Conservation (phyloP, 92 coral and sea anemone species). For the Nematostella vectensis region DNA sequence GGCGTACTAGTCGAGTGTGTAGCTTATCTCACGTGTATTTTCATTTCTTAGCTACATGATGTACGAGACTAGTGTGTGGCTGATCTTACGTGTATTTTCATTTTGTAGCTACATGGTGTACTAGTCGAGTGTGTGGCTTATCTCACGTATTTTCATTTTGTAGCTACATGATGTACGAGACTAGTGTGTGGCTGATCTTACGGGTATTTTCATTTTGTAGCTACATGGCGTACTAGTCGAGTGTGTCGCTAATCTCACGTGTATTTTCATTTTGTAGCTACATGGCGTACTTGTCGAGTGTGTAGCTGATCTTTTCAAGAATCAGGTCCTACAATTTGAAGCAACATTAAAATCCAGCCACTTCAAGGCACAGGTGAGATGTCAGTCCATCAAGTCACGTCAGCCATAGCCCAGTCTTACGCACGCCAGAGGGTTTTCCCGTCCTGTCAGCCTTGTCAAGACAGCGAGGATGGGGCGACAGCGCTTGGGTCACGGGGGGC, state of each 20-base stretch:
- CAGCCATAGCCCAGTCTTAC: too few species aligned
- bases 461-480: too few species aligned
- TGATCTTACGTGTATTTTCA: neutral
- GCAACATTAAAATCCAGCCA: conserved; percentile 69
- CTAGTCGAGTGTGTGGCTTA: neutral
- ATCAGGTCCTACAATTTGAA: conserved; percentile 86
- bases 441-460: too few species aligned
- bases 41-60: neutral
- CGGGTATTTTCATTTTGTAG: neutral
- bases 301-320: conserved; percentile 76
- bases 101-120: neutral
- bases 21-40: neutral
- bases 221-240: neutral
- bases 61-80: neutral
- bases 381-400: too few species aligned
- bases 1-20: neutral
- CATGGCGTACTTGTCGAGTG: conserved; percentile 63
- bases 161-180: neutral
- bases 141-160: neutral
- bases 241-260: neutral
- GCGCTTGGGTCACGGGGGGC: too few species aligned
- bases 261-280: too few species aligned
- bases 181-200: neutral
- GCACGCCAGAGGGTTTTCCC: too few species aligned
- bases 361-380: conserved; percentile 52